Evolutionary conservation across 2,797 vertebrate species (phyloP).

Genomic region (Chanos chanos): DNA sequence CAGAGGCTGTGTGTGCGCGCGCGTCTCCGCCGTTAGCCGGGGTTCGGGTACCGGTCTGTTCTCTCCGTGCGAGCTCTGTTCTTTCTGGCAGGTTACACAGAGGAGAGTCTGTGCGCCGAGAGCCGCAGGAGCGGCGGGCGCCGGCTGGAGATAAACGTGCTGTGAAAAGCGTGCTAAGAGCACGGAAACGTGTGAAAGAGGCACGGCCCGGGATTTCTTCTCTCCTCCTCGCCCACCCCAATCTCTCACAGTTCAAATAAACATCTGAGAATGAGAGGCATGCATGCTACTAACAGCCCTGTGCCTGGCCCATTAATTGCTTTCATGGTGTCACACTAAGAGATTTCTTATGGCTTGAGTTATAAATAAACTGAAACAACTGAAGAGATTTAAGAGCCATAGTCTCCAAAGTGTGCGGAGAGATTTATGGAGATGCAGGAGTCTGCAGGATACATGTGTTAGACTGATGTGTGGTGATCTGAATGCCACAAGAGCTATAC

Average conservation of each 20-base stretch:
- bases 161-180: slow-evolving; percentile 55
- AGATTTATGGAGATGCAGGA: slow-evolving; percentile 17
- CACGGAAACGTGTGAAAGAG: slow-evolving; percentile 61
- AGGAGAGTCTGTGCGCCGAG: slow-evolving; percentile 62
- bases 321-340: slow-evolving; percentile 53
- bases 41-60: slow-evolving; percentile 46
- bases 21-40: slow-evolving; percentile 24
- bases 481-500: slow-evolving; percentile 20
- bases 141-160: slow-evolving; percentile 59
- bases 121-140: slow-evolving; percentile 53
- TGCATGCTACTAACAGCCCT: slow-evolving; percentile 33
- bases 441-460: slow-evolving; percentile 7
- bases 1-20: slow-evolving; percentile 27
- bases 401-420: slow-evolving; percentile 18
- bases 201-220: slow-evolving; percentile 58
- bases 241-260: slow-evolving; percentile 71
- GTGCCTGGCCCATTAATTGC: slow-evolving; percentile 50
- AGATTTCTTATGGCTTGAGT: slow-evolving; percentile 53
- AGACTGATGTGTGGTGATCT: not conserved
- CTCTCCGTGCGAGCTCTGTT: slow-evolving; percentile 23
- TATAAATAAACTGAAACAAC: slow-evolving; percentile 38
- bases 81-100: slow-evolving; percentile 54
- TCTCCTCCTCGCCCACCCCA: slow-evolving; percentile 34
- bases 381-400: slow-evolving; percentile 14
- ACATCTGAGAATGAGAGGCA: slow-evolving; percentile 51